A percentile compares a stretch with the other conserved stretches of the same genome.
Conservation (phyloP, 2,113 vertebrate genomes). For the Hemibagrus wyckioides region DNA sequence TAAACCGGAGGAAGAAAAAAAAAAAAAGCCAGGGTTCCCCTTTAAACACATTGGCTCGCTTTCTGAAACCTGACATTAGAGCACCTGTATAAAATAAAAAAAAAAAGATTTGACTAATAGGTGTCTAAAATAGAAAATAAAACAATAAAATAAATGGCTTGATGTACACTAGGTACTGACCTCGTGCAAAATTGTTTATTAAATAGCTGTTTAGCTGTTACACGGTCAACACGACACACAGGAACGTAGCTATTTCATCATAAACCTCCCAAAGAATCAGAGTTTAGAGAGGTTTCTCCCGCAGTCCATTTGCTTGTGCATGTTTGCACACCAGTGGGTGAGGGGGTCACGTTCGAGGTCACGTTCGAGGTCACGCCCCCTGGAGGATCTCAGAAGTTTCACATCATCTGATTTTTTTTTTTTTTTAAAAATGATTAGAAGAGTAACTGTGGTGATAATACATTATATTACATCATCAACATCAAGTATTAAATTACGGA, state of each 20-base stretch:
- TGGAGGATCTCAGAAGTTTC: slow-evolving; percentile 12
- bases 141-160: neutral
- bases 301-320: neutral
- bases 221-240: neutral
- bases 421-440: slow-evolving; percentile 7
- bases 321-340: neutral
- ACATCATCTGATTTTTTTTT: neutral
- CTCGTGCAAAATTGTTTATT: neutral
- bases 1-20: too few relatives aligned
- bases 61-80: neutral
- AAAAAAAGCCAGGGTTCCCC: neutral
- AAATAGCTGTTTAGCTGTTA: neutral
- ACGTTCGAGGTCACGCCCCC: neutral
- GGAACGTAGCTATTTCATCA: neutral
- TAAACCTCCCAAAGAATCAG: neutral
- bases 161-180: slow-evolving; percentile 13
- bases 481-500: neutral
- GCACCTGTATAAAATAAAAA: neutral
- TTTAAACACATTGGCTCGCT: neutral
- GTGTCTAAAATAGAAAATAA: neutral
- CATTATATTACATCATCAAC: slow-evolving; percentile 14
- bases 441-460: neutral
- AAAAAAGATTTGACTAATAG: neutral
- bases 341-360: neutral
- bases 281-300: neutral